Evolutionary conservation across 2,113 vertebrate species (phyloP), one percentile per base, ranked within the genome.

Genomic region (Gymnarchus niloticus): DNA sequence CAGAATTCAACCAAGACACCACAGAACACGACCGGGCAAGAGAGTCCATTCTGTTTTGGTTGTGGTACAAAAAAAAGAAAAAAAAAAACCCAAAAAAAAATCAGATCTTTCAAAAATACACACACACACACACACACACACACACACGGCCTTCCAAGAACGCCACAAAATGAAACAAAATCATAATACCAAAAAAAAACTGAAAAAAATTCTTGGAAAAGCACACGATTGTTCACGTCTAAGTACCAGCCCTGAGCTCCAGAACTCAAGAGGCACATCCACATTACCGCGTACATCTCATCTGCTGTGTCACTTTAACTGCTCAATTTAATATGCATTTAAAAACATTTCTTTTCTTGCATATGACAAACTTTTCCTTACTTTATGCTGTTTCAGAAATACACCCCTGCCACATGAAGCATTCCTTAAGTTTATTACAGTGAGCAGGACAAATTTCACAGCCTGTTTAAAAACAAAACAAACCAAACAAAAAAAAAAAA

Each of bases 191-290:
- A 78, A 56, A 81, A 48, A 49, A 0, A 87, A 88, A 48, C 1
- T 88, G 12, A 87, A 89, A 83, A 19, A 81, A 80, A 88, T 87
- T 76, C 49, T 78, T 48, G 33, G 65, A 37, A 19, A 73, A 73
- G 33, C 65, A 41, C 65, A 33, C 19, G 65, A 41, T 37, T 73
- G 33, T 19, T 37, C 33, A 73, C 28, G 65, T 41, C 33, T 37
- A 17, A 69, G 1, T 10, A 33, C 14, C 65, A 19, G 65, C 19
- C 65, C 65, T 41, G 33, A 3, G 1, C 61, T 17, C 0, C 12
- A 41, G 65, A 37, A 17, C 61, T 17, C 3, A 7, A 2, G 12
- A 12, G 25, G 59, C 59, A 65, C n/a, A 65, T 28, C 59, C 9
- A 28, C 0, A 12, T 65, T 28, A 65, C 59, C 3, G n/a, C 3